These are phyloP conservation scores for Hiodon alosoides DNA, from an alignment of 2,113 vertebrate species.

Conservation along the genomic window DNA sequence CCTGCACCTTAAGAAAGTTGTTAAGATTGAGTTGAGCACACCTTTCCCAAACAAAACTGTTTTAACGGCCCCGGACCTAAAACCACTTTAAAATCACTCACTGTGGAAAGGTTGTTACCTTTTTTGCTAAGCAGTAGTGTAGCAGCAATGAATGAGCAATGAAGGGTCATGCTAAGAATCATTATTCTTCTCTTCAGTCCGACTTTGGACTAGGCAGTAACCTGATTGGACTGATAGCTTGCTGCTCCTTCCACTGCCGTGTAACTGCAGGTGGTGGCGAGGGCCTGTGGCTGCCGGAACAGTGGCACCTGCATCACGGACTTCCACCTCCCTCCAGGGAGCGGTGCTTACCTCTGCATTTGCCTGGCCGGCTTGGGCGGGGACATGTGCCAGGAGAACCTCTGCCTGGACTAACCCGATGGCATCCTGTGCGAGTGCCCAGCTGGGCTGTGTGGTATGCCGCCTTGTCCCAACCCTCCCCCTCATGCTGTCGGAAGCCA, in stretches of 20 bases:
- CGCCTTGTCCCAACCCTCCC: neutral
- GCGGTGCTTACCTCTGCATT: conserved; percentile 68
- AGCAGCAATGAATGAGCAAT: no score
- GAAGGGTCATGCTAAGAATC: no score
- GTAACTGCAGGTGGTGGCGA: conserved; percentile 58
- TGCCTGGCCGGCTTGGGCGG: conserved; percentile 62
- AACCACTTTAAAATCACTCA: no score
- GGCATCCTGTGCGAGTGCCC: conserved; percentile 58
- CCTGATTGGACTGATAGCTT: neutral
- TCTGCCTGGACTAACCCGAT: conserved; percentile 36
- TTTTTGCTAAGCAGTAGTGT: no score
- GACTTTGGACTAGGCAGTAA: no score
- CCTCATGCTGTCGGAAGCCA: neutral
- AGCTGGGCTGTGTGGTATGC: conserved; percentile 53
- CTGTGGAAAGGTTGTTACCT: no score
- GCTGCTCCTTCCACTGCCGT: neutral
- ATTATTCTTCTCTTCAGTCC: no score
- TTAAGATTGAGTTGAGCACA: no score
- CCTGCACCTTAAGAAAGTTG: no score
- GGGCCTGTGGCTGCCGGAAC: conserved; percentile 61
- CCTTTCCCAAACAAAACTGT: neutral
- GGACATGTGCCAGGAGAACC: conserved; percentile 55
- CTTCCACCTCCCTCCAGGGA: conserved; percentile 65
- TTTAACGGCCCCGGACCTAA: neutral
- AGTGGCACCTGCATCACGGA: conserved; percentile 65